Percentiles rank a stretch among this genome's conserved stretches.
Conservation (phyloP, 2,797 vertebrate genomes). For the Acanthurus lineatus region DNA sequence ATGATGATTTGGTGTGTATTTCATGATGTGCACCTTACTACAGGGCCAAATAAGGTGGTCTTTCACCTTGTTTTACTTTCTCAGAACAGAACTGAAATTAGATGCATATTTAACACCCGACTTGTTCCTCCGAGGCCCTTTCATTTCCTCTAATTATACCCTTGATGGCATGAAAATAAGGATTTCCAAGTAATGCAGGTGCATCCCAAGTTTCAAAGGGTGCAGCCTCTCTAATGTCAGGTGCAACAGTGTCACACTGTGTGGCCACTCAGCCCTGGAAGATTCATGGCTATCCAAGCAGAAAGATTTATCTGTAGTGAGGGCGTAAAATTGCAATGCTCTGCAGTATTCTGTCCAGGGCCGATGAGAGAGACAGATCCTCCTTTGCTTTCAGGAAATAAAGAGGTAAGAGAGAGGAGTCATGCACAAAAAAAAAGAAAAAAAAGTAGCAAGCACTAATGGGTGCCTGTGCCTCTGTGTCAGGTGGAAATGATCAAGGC, state of each 20-base stretch:
- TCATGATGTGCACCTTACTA: neutral
- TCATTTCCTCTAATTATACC: neutral
- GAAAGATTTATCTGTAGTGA: conserved; percentile 76
- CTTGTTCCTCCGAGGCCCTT: neutral
- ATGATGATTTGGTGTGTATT: neutral
- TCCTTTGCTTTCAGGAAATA: conserved; percentile 55
- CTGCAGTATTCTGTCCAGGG: conserved; percentile 67
- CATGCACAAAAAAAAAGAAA: conserved; percentile 1
- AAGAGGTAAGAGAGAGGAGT: conserved; percentile 54
- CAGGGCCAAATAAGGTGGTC: neutral
- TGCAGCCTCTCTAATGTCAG: conserved; percentile 49
- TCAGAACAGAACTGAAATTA: neutral
- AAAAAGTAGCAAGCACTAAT: conserved; percentile 42
- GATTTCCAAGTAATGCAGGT: conserved; percentile 18
- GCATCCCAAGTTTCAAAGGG: conserved; percentile 47
- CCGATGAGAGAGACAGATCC: conserved; percentile 55
- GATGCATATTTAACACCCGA: conserved; percentile 5
- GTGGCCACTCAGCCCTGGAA: conserved; percentile 59
- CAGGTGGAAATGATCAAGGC: conserved; percentile 59
- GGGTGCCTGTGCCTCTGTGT: conserved; percentile 47
- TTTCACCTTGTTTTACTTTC: neutral
- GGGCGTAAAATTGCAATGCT: conserved; percentile 72
- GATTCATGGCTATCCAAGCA: conserved; percentile 69
- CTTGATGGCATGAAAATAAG: neutral
- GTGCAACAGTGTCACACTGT: conserved; percentile 65